Evolutionary conservation across 2,113 vertebrate genomes (phyloP).

Genomic region (Anolis carolinensis): DNA sequence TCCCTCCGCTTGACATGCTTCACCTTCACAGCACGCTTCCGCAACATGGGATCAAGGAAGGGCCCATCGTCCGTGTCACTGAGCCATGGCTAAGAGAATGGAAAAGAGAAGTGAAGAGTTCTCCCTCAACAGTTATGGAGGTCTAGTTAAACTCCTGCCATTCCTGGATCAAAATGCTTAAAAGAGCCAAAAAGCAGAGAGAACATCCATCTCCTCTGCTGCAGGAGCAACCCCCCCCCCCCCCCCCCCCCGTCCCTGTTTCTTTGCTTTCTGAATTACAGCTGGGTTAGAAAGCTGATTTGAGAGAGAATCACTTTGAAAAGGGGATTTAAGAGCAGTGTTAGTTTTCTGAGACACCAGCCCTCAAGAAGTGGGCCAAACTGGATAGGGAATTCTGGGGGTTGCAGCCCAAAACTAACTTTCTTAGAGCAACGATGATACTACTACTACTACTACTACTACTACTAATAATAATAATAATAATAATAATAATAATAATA

Average conservation of each 20-base stretch:
- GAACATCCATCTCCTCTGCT: not conserved
- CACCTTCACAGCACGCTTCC: slow-evolving; percentile 92
- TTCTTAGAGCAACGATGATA: not conserved
- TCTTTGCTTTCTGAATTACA: too few relatives aligned
- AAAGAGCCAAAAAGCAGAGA: not conserved
- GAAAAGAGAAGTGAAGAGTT: not conserved
- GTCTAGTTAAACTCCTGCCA: not conserved
- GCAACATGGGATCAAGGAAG: slow-evolving; percentile 82
- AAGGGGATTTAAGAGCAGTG: not conserved
- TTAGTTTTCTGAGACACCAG: too few relatives aligned
- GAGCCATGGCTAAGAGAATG: slow-evolving; percentile 80
- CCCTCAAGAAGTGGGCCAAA: too few relatives aligned
- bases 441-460: too few relatives aligned
- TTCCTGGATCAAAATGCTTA: too few relatives aligned
- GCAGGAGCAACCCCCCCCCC: too few relatives aligned
- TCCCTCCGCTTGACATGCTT: slow-evolving; percentile 93
- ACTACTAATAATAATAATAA: too few relatives aligned
- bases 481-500: too few relatives aligned
- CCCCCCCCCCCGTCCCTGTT: too few relatives aligned
- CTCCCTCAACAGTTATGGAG: not conserved
- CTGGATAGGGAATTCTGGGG: not conserved
- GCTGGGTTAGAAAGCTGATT: not conserved
- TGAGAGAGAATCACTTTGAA: not conserved
- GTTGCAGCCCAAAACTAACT: not conserved
- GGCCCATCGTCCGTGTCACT: slow-evolving; percentile 87